A percentile compares a stretch with the other conserved stretches of the same genome.
Conservation (phyloP, 2,113 vertebrate genomes). For the Mobula hypostoma region DNA sequence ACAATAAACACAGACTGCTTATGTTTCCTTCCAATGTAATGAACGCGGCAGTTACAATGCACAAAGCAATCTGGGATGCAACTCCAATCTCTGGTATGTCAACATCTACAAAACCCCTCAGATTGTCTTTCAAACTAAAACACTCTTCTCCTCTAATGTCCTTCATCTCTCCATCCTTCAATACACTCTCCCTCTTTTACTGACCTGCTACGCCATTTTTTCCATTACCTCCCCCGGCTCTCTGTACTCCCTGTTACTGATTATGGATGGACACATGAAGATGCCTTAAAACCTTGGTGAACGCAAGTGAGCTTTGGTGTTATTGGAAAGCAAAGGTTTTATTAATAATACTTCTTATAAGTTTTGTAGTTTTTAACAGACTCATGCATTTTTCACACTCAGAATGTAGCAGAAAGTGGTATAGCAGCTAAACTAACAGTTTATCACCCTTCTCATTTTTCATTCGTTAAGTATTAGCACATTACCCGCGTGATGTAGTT, state of each 20-base stretch:
- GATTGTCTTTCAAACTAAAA: neutral
- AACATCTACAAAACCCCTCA: neutral
- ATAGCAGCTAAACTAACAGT: no score
- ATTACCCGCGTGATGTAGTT: no score
- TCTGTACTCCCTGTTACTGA: no score
- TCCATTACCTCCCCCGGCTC: neutral
- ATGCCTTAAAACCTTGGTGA: neutral
- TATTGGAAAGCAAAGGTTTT: no score
- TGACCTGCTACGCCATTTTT: neutral
- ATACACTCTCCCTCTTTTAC: neutral
- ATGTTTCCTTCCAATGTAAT: neutral
- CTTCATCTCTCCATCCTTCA: no score
- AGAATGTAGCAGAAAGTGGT: no score
- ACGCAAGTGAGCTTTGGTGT: neutral
- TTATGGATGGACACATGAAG: no score
- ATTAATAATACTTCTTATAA: no score
- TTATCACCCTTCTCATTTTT: no score
- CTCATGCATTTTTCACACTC: no score
- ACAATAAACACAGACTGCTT: constrained; percentile 16
- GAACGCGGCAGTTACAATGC: neutral
- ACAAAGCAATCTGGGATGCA: neutral
- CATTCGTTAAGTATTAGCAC: no score
- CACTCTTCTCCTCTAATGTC: neutral
- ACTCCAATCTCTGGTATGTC: neutral
- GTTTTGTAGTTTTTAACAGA: no score